Base-by-base conservation (phyloP, 2,113 vertebrate genomes). In the Lonchura striata region DNA sequence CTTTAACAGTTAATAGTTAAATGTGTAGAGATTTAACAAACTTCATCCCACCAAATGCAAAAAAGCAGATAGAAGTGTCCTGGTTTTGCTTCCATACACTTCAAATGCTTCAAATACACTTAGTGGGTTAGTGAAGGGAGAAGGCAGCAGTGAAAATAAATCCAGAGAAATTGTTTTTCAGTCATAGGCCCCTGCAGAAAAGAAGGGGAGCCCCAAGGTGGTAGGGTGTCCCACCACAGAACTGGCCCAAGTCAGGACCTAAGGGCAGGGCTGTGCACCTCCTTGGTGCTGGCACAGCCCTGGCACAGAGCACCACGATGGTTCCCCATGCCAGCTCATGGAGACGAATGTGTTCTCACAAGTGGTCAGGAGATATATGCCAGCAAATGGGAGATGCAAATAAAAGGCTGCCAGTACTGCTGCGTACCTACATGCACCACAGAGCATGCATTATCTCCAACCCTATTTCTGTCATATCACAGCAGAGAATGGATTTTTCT, bases 241-340 rank as follows among this genome's bases (percentile, higher is more conserved):
- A 30, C 17, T 3, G 13, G n/a, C 44, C 56, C 54, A n/a, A 41
- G 54, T 7, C 1, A 5, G 68, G 39, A n/a, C 16, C 22, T 10
- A 6, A 15, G 7, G 57, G 19, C 41, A 69, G 74, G 41, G 64
- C 71, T 60, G 66, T 14, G 46, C 23, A 49, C 6, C 4, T 27
- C 30, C 61, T 30, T 20, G n/a, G 23, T 61, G 37, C 85, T 65
- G 49, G 23, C 4, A 3, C 1, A 53, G 41, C n/a, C 37, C 19
- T 22, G 50, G 37, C 2, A 0, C 28, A 35, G 27, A 56, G 35
- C 17, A 21, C 24, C 50, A 50, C 7, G 23, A 13, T 0, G 1
- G 31, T 14, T 19, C 20, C 30, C 53, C 2, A 3, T 0, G 7
- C 37, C 42, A 53, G n/a, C 13, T 41, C 39, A 15, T 2, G 11